phyloP scores from a whole-genome alignment of 2,888 invertebrate genomes.

The Drosophila multiciliata region DNA sequence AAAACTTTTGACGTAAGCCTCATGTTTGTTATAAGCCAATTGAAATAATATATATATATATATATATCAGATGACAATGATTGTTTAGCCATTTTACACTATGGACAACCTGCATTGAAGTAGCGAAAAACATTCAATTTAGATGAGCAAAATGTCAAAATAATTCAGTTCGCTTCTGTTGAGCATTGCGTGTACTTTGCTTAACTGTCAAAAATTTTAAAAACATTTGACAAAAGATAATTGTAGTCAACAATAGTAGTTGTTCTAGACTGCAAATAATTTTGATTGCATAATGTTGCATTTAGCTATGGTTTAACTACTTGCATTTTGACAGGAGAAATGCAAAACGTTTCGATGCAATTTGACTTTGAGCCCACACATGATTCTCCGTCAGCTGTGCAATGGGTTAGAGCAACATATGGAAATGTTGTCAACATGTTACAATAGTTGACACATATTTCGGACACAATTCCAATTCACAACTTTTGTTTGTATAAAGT shows the following conservation, averaged over 20 bases:
- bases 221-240: conserved; percentile 21
- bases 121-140: background rate
- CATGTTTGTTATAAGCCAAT: background rate
- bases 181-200: background rate
- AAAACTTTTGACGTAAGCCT: background rate
- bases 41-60: too few relatives aligned
- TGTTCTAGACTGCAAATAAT: conserved; percentile 32
- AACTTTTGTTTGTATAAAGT: background rate
- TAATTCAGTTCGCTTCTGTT: conserved; percentile 6
- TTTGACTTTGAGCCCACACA: conserved; percentile 3
- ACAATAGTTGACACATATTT: conserved; percentile 43
- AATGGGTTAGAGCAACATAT: conserved; percentile 30
- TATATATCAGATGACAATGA: background rate
- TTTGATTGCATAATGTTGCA: conserved; percentile 17
- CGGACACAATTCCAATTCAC: conserved; percentile 33
- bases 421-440: conserved; percentile 58
- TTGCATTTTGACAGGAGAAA: background rate
- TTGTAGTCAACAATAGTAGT: conserved; percentile 13
- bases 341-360: conserved; percentile 5
- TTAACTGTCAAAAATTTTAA: conserved; percentile 22
- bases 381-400: conserved; percentile 1
- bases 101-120: background rate
- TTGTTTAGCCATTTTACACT: background rate
- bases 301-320: background rate
- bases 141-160: conserved; percentile 10